Base-by-base conservation (phyloP, 2,797 vertebrate genomes). In the Orientallactaga sibirica region DNA sequence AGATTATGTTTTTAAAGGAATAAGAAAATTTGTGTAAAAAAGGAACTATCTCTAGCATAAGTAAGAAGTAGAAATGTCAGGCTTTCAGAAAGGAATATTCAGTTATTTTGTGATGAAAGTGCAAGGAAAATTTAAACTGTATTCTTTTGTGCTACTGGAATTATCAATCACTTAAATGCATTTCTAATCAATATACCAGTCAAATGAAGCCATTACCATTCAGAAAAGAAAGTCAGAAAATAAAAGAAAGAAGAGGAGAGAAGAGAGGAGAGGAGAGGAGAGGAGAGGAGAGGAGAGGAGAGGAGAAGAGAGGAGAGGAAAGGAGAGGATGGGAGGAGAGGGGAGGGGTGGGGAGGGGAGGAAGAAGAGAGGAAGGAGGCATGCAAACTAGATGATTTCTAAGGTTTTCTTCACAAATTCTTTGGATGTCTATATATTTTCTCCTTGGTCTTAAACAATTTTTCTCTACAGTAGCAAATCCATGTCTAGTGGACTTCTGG, bases 121-220 rank as follows among this genome's bases (percentile, higher is more conserved):
- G 10, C 14, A 90, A 85, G 33, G 27, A 20, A 90, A 87, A 85
- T 70, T 93, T 64, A 75, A 79, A 93, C 27, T 70, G 11, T 68
- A 61, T 16, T 76, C 24, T 27, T 76, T 48, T 24, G 3, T 11
- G 48, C 15, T 37, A 41, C 18, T 70, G 33, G 58, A 78, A 66
- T 24, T 55, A 43, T 27, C 89, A 89, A 68, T 3, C 11, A 71
- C 48, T 18, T 52, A 91, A 79, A 75, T 77, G 37, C 55, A 67
- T 86, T 93, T 41, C 33, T 86, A 88, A 79, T 78, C 19, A 82
- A 82, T 85, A 79, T 93, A 66, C 86, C n/a, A 88, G 62, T 78
- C 76, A 92, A 94, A 79, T n/a, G 7, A 91, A 89, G n/a, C 2
- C 22, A 29, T 64, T 93, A 64, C 75, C 25, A 52, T 14, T 91